Conservation (phyloP, 2,797 vertebrate genomes). For the Rhodeus uyekii region DNA sequence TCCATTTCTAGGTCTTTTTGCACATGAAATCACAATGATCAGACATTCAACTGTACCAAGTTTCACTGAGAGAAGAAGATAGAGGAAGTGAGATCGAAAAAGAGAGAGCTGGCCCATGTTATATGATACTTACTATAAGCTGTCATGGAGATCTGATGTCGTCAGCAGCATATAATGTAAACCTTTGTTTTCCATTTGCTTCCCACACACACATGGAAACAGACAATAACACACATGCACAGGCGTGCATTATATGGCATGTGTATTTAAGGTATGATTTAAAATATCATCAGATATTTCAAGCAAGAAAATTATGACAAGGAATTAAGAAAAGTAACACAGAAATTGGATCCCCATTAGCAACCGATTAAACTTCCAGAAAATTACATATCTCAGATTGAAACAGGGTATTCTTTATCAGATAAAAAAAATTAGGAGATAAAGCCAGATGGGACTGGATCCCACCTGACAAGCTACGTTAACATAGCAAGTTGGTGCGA, state of each 20-base stretch:
- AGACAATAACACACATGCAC: conserved; percentile 4
- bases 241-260: too few species aligned
- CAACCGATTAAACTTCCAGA: background rate
- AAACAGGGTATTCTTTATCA: background rate
- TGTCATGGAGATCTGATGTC: conserved; percentile 42
- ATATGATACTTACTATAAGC: conserved; percentile 46
- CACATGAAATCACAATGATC: conserved; percentile 8
- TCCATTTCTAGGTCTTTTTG: conserved; percentile 11
- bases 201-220: conserved; percentile 17
- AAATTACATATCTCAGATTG: background rate
- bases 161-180: conserved; percentile 41
- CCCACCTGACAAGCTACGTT: too few species aligned
- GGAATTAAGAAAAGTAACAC: background rate
- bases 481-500: too few species aligned
- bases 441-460: background rate
- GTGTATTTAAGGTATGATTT: background rate
- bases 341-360: background rate
- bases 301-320: background rate
- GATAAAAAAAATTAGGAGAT: background rate
- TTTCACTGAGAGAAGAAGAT: background rate
- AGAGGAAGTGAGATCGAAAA: background rate
- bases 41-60: conserved; percentile 15
- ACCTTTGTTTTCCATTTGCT: conserved; percentile 30
- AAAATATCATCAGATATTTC: background rate
- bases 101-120: conserved; percentile 19